Conservation (phyloP, 1,140 invertebrate species). For the Acyrthosiphon pisum region DNA sequence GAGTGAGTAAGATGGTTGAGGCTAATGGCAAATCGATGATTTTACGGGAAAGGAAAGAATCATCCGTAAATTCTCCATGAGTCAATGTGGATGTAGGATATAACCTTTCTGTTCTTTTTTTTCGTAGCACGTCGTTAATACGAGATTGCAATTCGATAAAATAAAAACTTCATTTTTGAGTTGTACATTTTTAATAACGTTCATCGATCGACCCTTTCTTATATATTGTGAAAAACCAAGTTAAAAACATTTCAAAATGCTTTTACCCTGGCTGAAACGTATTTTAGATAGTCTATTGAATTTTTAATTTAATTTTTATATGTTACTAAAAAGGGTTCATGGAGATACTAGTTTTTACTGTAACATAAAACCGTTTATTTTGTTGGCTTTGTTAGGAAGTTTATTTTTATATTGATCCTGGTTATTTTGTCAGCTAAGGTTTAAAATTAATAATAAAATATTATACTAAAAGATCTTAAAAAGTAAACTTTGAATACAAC, state of each 20-base stretch:
- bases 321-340: background rate
- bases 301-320: constrained; percentile 36
- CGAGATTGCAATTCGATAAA: constrained; percentile 26
- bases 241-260: constrained; percentile 12
- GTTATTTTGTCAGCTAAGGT: background rate
- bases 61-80: constrained; percentile 21
- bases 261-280: background rate
- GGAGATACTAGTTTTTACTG: background rate
- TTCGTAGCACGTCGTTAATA: constrained; percentile 33
- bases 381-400: background rate
- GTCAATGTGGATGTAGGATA: constrained; percentile 33
- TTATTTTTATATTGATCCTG: background rate
- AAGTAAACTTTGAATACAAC: background rate
- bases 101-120: constrained; percentile 30
- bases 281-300: background rate
- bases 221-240: background rate
- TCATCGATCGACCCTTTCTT: background rate
- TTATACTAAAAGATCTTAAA: background rate
- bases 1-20: constrained; percentile 38
- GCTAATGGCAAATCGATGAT: constrained; percentile 53
- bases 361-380: background rate
- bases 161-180: constrained; percentile 23
- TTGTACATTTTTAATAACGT: constrained; percentile 38
- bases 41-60: background rate
- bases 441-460: background rate